Evolutionary conservation across 92 coral and sea anemone genomes (phyloP).

Genomic region (Porites evermanni): DNA sequence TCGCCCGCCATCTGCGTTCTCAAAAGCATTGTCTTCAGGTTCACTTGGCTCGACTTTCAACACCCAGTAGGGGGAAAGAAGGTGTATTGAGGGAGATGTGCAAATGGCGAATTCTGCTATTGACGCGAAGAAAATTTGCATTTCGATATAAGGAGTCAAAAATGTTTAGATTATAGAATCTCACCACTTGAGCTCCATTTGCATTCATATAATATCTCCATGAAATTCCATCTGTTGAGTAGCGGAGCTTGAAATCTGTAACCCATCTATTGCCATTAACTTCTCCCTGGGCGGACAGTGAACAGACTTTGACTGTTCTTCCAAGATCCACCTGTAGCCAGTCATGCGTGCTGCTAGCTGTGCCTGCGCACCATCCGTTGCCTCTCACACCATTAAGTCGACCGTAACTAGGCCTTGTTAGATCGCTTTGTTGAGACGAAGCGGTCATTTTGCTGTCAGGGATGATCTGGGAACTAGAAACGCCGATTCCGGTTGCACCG

Average conservation of each 20-base stretch:
- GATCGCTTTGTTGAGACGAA: not conserved
- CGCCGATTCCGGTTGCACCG: not conserved
- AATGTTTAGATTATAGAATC: not conserved
- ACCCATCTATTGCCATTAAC: not conserved
- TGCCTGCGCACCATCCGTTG: not conserved
- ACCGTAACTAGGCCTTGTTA: not conserved
- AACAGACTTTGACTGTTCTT: not conserved
- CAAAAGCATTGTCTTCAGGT: too few species aligned
- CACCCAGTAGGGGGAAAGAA: too few species aligned
- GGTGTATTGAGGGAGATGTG: too few species aligned
- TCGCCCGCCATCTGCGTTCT: too few species aligned
- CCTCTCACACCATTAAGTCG: conserved; percentile 10
- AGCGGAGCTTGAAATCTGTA: conserved; percentile 1
- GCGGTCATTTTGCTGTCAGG: conserved; percentile 14
- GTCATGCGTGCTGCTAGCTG: not conserved
- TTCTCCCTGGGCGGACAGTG: not conserved
- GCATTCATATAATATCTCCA: conserved; percentile 6
- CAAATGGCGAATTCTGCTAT: too few species aligned
- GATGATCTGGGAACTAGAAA: not conserved
- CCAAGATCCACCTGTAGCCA: conserved; percentile 31
- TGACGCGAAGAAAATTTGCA: too few species aligned
- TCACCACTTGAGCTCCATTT: conserved; percentile 18
- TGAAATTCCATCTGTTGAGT: not conserved
- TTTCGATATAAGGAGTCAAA: too few species aligned
- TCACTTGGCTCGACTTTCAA: too few species aligned